A percentile compares a stretch with the other conserved stretches of the same genome.
These are phyloP conservation scores for Malacoraja senta DNA, from an alignment of 2,797 vertebrate genomes.

Conservation along the genomic window DNA sequence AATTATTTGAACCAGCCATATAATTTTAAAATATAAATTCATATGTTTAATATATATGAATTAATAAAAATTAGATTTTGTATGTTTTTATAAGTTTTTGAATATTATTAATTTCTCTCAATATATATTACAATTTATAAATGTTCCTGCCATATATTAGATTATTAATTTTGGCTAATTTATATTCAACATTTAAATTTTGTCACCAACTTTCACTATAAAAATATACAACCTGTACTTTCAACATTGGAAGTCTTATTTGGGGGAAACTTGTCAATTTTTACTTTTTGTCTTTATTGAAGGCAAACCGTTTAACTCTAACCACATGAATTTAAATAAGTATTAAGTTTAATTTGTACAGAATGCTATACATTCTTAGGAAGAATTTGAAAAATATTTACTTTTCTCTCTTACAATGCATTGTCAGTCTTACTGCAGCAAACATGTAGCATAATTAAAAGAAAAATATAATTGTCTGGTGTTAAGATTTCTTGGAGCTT, in stretches of 20 bases:
- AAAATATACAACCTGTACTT: not conserved
- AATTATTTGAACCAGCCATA: not conserved
- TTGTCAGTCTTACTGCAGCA: not conserved
- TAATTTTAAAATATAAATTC: not conserved
- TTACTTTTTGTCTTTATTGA: not conserved
- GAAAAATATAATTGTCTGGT: not conserved
- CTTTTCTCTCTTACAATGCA: not conserved
- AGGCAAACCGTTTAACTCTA: not conserved
- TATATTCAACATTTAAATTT: not conserved
- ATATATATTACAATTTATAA: not conserved
- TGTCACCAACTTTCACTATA: not conserved
- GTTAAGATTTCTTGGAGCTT: not conserved
- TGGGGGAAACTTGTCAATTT: not conserved
- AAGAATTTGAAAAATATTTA: not conserved
- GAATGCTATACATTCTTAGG: too few species aligned
- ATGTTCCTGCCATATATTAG: not conserved
- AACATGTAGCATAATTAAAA: not conserved
- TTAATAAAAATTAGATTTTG: slow-evolving; percentile 41
- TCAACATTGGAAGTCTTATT: not conserved
- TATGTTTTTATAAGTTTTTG: slow-evolving; percentile 40
- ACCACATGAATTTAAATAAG: not conserved
- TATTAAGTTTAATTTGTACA: too few species aligned
- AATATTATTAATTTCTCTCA: slow-evolving; percentile 45
- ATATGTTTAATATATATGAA: slow-evolving; percentile 32
- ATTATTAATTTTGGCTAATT: not conserved